Evolutionary conservation across 2,888 invertebrate species (phyloP).

Genomic region (Pammene fasciana): DNA sequence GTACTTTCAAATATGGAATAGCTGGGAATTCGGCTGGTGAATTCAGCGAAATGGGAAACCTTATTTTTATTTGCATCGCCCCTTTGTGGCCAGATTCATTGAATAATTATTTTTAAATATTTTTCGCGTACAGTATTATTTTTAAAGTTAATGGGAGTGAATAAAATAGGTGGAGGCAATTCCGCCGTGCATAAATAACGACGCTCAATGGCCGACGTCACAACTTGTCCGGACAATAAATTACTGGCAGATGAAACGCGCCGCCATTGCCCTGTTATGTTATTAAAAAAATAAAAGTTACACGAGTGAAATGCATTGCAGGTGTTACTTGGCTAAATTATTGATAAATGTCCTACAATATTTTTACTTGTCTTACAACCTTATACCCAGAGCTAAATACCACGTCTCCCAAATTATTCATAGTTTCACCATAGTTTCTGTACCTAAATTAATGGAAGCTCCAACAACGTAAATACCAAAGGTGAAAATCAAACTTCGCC

Average conservation of each 20-base stretch:
- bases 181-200: conserved; percentile 58
- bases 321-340: not conserved
- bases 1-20: conserved; percentile 23
- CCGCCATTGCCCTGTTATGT: conserved; percentile 50
- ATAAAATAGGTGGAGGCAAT: conserved; percentile 51
- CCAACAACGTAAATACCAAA: conserved; percentile 13
- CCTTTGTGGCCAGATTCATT: not conserved
- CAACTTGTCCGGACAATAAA: conserved; percentile 62
- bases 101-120: not conserved
- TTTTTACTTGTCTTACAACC: no score
- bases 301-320: not conserved
- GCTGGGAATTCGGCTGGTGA: conserved; percentile 11
- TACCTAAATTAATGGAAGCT: conserved; percentile 2
- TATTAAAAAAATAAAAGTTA: conserved; percentile 48
- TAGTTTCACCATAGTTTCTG: not conserved
- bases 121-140: conserved; percentile 13
- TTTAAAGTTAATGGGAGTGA: conserved; percentile 46
- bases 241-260: conserved; percentile 62
- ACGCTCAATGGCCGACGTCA: conserved; percentile 57
- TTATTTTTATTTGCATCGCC: not conserved
- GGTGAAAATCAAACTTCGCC: conserved; percentile 29
- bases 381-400: not conserved
- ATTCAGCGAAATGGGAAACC: not conserved
- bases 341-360: not conserved
- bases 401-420: conserved; percentile 1